Evolutionary conservation across 2,888 invertebrate genomes (phyloP), one percentile per base, ranked within the genome.

Genomic region (Athalia circularis): DNA sequence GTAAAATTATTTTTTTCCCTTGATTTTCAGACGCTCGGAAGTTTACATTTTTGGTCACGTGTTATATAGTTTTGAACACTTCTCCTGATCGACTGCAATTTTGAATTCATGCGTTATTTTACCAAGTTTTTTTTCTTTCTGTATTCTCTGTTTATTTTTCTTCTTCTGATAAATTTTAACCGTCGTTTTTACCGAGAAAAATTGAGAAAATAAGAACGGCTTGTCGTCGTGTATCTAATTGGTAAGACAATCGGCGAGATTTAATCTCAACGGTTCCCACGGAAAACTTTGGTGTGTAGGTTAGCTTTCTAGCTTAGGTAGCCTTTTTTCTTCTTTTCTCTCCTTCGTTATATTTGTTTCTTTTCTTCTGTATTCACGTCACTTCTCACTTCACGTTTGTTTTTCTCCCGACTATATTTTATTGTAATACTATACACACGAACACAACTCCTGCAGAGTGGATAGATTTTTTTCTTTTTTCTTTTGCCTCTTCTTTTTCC

Each of bases 231-330:
- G 64, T 48, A 29, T 62, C 74, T 75, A 75, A 75, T 62, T 75
- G 74, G 74, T 75, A 75, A 75, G 62, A 75, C 74, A 75, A 62
- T 75, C 74, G 74, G 48, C 74, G 50, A 75, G 74, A 75, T 75
- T 48, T 62, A 50, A 75, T 62, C 62, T 11, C 74, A 5, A 45
- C 5, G 43, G 50, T 81, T 81, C 81, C 81, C 81, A 81, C 81
- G 81, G 80, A 79, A 29, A 59, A 29, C n/a, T 48, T 5, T 65
- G 7, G 48, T 61, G n/a, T n/a, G 57, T 54, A 29, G 48, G 5
- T 59, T 59, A 45, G 48, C 48, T 75, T 65, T 11, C 45, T 77
- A 47, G 47, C 65, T 59, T 6, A 48, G 45, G 1, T 29, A 0
- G 29, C 2, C 29, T 29, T 29, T 29, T 29, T 29, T 29, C 2